A percentile compares a stretch with the other conserved stretches of the same genome.
phyloP scores from a whole-genome alignment of 2,113 vertebrate species.

The Amazona guildingii region DNA sequence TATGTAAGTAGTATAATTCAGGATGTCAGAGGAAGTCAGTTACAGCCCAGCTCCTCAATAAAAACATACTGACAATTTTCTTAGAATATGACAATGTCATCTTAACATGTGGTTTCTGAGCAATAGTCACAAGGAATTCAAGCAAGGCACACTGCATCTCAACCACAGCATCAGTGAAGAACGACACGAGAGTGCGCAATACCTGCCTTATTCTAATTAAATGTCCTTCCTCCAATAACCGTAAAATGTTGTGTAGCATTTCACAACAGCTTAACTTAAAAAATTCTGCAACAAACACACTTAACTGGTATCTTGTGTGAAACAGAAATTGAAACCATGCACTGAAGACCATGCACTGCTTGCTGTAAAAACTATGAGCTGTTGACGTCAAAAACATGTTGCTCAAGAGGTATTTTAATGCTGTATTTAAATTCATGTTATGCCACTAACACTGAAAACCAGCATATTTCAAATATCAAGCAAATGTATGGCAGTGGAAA shows the following conservation, averaged over 20 bases:
- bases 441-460: background rate
- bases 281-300: slow-evolving; percentile 52
- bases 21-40: background rate
- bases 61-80: background rate
- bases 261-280: slow-evolving; percentile 45
- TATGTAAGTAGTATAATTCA: background rate
- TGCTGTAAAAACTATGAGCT: slow-evolving; percentile 46
- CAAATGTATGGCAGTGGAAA: background rate
- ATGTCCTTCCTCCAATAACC: background rate
- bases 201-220: background rate
- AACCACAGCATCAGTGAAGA: background rate
- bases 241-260: background rate
- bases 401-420: slow-evolving; percentile 48
- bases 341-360: slow-evolving; percentile 12
- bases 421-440: slow-evolving; percentile 5
- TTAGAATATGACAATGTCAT: background rate
- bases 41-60: background rate
- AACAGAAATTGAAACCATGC: slow-evolving; percentile 56
- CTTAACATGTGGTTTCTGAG: background rate
- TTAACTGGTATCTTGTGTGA: slow-evolving; percentile 42
- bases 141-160: background rate
- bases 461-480: background rate
- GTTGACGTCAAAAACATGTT: slow-evolving; percentile 55
- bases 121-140: background rate
- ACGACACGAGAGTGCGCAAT: background rate